Evolutionary conservation across 2,113 vertebrate genomes (phyloP).

Genomic region (Probosciger aterrimus): DNA sequence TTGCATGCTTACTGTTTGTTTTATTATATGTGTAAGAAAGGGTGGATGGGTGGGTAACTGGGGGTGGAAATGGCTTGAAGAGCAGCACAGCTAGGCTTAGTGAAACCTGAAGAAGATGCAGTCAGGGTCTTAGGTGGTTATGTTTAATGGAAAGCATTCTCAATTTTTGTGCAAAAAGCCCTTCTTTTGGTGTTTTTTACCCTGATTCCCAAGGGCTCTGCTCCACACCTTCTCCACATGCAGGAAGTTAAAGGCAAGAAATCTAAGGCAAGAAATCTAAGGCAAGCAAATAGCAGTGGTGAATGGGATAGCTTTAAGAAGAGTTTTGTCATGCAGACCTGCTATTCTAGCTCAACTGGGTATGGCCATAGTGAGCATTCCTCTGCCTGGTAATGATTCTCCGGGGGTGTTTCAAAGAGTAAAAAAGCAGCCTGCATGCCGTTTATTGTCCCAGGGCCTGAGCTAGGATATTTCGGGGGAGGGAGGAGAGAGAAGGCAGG

Average conservation of each 20-base stretch:
- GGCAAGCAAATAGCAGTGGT: conserved; percentile 21
- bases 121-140: not conserved
- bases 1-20: not conserved
- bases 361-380: conserved; percentile 63
- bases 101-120: conserved; percentile 13
- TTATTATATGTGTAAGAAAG: not conserved
- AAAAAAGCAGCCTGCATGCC: conserved; percentile 47
- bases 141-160: not conserved
- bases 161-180: not conserved
- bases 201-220: not conserved
- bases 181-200: not conserved
- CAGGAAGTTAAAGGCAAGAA: conserved; percentile 51
- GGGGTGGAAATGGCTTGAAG: not conserved
- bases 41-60: not conserved
- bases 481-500: conserved; percentile 1
- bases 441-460: conserved; percentile 49
- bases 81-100: not conserved
- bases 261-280: conserved; percentile 30
- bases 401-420: conserved; percentile 64
- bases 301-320: conserved; percentile 47
- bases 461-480: conserved; percentile 57
- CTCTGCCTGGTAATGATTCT: conserved; percentile 55
- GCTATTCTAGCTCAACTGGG: conserved; percentile 51
- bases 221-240: not conserved
- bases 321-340: conserved; percentile 61